A percentile compares a stretch with the other conserved stretches of the same genome.
Conservation (phyloP, 2,888 invertebrate genomes). For the Amphipyra berbera region DNA sequence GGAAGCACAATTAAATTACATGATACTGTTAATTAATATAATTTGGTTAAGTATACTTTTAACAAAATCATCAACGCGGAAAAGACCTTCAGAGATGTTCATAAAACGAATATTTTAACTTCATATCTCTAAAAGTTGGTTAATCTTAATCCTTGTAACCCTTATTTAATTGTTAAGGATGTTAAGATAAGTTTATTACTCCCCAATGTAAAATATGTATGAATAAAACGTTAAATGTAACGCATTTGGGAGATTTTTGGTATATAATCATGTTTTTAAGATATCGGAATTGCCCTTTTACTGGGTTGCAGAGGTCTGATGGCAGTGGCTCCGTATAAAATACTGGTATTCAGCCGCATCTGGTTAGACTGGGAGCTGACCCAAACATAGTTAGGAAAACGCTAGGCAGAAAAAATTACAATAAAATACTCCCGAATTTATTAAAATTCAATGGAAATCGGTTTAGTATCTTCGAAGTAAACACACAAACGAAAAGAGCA, state of each 20-base stretch:
- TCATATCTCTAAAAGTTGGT: conserved; percentile 5
- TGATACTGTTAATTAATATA: background rate
- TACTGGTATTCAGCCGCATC: too few species aligned
- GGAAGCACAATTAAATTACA: background rate
- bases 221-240: conserved; percentile 5
- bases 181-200: conserved; percentile 5
- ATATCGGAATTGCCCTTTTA: too few species aligned
- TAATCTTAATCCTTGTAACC: conserved; percentile 16
- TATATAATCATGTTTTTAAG: too few species aligned
- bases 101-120: conserved; percentile 7
- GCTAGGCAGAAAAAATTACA: too few species aligned
- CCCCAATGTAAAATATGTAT: background rate
- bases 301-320: too few species aligned
- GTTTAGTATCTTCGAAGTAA: too few species aligned
- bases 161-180: conserved; percentile 11
- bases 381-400: too few species aligned
- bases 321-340: too few species aligned
- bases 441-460: too few species aligned
- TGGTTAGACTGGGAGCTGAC: too few species aligned
- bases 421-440: too few species aligned
- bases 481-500: background rate
- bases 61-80: conserved; percentile 8
- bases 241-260: background rate
- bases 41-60: background rate
- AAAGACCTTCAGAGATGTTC: conserved; percentile 1